Conservation (phyloP, 2,113 vertebrate genomes). For the Epinephelus lanceolatus region DNA sequence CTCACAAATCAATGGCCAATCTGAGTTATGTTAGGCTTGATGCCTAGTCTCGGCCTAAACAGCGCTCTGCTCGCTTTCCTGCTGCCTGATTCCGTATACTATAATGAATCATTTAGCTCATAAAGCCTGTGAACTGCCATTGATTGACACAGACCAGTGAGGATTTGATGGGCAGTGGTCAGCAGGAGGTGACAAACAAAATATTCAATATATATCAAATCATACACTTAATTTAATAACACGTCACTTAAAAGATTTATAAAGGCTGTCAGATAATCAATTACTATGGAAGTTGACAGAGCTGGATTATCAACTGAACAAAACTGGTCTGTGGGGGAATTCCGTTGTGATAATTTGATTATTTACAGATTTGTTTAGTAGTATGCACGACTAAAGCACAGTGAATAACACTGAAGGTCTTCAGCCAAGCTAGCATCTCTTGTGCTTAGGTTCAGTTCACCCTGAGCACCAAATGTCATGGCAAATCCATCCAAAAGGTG, state of each 20-base stretch:
- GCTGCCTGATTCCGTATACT: slow-evolving; percentile 35
- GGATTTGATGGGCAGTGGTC: slow-evolving; percentile 7
- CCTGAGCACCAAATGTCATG: not conserved
- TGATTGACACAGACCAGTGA: slow-evolving; percentile 7
- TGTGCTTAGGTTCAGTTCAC: not conserved
- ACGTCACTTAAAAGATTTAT: not conserved
- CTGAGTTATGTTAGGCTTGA: slow-evolving; percentile 31
- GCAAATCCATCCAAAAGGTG: not conserved
- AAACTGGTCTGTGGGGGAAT: too few relatives aligned
- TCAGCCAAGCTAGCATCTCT: not conserved
- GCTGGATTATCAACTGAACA: not conserved
- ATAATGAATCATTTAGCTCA: slow-evolving; percentile 40
- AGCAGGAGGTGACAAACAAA: not conserved
- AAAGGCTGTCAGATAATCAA: not conserved
- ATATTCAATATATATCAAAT: not conserved
- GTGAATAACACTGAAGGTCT: not conserved
- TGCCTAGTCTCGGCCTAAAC: not conserved
- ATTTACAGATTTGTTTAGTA: not conserved
- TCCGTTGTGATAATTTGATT: not conserved
- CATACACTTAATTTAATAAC: not conserved
- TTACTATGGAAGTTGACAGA: not conserved
- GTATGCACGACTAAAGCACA: not conserved
- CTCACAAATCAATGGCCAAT: slow-evolving; percentile 72
- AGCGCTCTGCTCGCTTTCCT: not conserved
- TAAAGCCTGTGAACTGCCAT: slow-evolving; percentile 10